Conservation (phyloP, 2,888 invertebrate species). For the Pseudanteris insignis region DNA sequence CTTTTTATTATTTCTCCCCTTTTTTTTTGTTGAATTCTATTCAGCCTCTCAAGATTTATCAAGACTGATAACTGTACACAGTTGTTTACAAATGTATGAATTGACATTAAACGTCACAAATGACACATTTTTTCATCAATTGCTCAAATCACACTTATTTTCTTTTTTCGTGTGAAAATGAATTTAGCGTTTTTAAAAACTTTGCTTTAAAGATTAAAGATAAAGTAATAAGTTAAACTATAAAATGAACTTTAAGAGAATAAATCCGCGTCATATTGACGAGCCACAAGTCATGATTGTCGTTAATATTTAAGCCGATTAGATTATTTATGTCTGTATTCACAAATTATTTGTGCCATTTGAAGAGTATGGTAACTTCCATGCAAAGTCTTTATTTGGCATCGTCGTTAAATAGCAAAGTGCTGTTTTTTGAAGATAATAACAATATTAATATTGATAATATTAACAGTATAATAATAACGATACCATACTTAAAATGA, state of each 20-base stretch:
- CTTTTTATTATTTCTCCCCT: conserved; percentile 1
- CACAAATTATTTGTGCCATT: conserved; percentile 59
- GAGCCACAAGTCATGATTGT: conserved; percentile 36
- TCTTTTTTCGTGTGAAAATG: too few species aligned
- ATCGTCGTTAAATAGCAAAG: conserved; percentile 64
- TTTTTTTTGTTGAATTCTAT: background rate
- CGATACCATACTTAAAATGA: conserved; percentile 44
- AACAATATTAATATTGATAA: conserved; percentile 55
- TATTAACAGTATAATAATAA: conserved; percentile 48
- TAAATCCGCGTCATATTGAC: conserved; percentile 21
- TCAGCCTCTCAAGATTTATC: conserved; percentile 14
- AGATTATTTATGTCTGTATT: conserved; percentile 32
- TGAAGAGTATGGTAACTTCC: conserved; percentile 63
- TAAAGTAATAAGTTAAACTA: background rate
- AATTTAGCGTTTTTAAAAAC: too few species aligned
- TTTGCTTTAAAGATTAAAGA: background rate
- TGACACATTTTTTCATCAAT: conserved; percentile 4
- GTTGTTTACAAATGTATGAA: conserved; percentile 22
- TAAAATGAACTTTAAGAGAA: conserved; percentile 3
- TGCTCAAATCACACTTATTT: conserved; percentile 9
- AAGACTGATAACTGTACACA: conserved; percentile 34
- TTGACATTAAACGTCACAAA: conserved; percentile 11
- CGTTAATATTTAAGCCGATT: conserved; percentile 34
- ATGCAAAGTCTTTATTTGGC: conserved; percentile 63
- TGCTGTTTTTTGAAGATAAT: conserved; percentile 66